phyloP scores from a whole-genome alignment of 1,140 invertebrate genomes.

The Drosophila mauritiana region DNA sequence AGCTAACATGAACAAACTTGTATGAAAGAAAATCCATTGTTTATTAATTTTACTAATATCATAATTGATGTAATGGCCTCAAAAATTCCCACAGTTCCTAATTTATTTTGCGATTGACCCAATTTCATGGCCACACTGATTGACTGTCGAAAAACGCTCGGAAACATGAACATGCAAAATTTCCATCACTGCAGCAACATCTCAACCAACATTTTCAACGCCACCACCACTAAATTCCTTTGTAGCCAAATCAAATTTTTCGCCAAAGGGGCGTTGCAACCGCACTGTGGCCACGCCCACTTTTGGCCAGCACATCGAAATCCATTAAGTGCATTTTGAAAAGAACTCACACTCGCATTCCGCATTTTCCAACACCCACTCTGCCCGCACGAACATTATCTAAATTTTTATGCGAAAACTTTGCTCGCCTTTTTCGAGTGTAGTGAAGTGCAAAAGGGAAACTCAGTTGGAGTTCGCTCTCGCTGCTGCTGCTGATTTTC shows the following conservation, averaged over 20 bases:
- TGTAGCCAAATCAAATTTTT: constrained; percentile 47
- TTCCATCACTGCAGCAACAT: constrained; percentile 22
- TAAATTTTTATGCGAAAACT: constrained; percentile 80
- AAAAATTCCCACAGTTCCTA: neutral
- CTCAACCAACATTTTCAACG: constrained; percentile 6
- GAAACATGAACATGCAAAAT: constrained; percentile 9
- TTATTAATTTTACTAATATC: neutral
- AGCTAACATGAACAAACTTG: neutral
- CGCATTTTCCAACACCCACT: neutral
- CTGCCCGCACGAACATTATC: constrained; percentile 59
- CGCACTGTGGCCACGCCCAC: constrained; percentile 50
- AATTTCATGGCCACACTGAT: constrained; percentile 2
- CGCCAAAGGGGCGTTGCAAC: constrained; percentile 3
- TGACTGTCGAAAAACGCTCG: neutral
- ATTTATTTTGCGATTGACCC: constrained; percentile 4
- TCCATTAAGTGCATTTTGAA: constrained; percentile 51
- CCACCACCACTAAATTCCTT: constrained; percentile 29
- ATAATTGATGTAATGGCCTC: neutral
- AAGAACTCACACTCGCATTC: constrained; percentile 4
- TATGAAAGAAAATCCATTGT: neutral
- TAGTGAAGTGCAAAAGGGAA: constrained; percentile 76
- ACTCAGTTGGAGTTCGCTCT: constrained; percentile 22
- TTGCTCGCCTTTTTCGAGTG: constrained; percentile 42
- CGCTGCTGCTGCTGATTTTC: constrained; percentile 5
- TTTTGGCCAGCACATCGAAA: constrained; percentile 27